Percentiles rank a stretch among this genome's conserved stretches.
Conservation (phyloP, 2,888 invertebrate genomes). For the Conops quadrifasciatus region DNA sequence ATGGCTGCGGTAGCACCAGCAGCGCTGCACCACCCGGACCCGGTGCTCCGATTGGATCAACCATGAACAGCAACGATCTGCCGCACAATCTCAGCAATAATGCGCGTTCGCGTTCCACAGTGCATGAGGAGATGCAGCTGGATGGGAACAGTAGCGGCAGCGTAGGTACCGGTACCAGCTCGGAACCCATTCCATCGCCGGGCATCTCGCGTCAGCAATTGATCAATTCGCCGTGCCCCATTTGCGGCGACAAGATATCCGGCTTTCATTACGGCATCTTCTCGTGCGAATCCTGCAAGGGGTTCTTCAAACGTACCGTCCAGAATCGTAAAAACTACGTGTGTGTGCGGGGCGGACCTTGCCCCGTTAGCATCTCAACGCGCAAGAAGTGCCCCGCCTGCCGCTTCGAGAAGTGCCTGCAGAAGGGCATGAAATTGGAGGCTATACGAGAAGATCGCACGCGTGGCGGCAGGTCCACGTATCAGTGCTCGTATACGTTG, state of each 20-base stretch:
- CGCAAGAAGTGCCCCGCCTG: slow-evolving; percentile 97
- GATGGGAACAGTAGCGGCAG: slow-evolving; percentile 50
- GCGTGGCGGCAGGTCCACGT: slow-evolving; percentile 93
- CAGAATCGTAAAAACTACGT: slow-evolving; percentile 98
- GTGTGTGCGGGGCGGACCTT: slow-evolving; percentile 88
- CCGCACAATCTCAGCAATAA: slow-evolving; percentile 43
- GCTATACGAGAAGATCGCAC: slow-evolving; percentile 96
- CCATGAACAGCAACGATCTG: slow-evolving; percentile 39
- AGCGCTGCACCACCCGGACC: not conserved
- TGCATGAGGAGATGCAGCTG: slow-evolving; percentile 46
- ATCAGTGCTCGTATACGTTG: slow-evolving; percentile 91
- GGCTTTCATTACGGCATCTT: slow-evolving; percentile 98
- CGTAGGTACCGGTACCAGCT: slow-evolving; percentile 67
- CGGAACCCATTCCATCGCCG: slow-evolving; percentile 64
- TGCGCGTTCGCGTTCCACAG: slow-evolving; percentile 19
- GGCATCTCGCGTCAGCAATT: slow-evolving; percentile 89
- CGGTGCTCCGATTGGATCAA: slow-evolving; percentile 36
- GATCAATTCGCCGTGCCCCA: slow-evolving; percentile 93
- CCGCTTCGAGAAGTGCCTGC: slow-evolving; percentile 93
- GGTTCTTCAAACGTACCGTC: slow-evolving; percentile 98
- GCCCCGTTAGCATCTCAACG: slow-evolving; percentile 91
- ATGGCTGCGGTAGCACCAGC: slow-evolving; percentile 43
- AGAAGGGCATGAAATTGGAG: slow-evolving; percentile 97
- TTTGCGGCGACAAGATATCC: slow-evolving; percentile 94
- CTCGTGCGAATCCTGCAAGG: slow-evolving; percentile 97